Evolutionary conservation across 2,113 vertebrate species (phyloP), one percentile per base, ranked within the genome.

Genomic region (Colius striatus): DNA sequence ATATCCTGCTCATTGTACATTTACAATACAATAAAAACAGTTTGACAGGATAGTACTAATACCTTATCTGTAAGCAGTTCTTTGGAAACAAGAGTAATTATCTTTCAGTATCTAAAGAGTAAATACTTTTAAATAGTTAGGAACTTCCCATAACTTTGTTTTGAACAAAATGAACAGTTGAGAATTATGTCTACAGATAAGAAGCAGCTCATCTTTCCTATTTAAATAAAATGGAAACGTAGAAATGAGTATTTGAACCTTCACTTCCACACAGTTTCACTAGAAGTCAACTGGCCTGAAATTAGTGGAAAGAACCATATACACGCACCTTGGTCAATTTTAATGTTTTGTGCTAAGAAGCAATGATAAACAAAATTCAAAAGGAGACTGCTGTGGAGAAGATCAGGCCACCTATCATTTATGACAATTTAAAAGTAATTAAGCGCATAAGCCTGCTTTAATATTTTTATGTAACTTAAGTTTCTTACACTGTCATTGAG

Each of bases 391-490:
- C 61, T 83, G 34, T 68, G n/a, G n/a, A 91, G 63, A 94, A 83
- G 67, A 86, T 70, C 53, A 95, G 17, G 51, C 27, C 32, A 85
- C 65, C 12, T 94, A 68, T 60, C 92, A 88, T 84, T 92, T 84
- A 89, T 30, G 94, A 84, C 61, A 19, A 63, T 72, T 81, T 87
- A 77, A 73, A 91, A 67, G 51, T 26, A 79, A 92, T 15, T 18
- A 79, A 92, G 41, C 84, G 60, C 58, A 87, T 15, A 85, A 53
- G 13, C 17, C 78, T 89, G 32, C 38, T 91, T 72, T 85, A 95
- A 48, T 54, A 88, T 95, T 87, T 88, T 88, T 74, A 79, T 70
- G 89, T 87, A 89, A 92, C 62, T 20, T 72, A 83, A 91, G 82
- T 93, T 91, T 76, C 80, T 96, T 77, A 90, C 54, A 94, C 55